phyloP scores from a whole-genome alignment of 2,797 vertebrate species.

The Manis pentadactyla region DNA sequence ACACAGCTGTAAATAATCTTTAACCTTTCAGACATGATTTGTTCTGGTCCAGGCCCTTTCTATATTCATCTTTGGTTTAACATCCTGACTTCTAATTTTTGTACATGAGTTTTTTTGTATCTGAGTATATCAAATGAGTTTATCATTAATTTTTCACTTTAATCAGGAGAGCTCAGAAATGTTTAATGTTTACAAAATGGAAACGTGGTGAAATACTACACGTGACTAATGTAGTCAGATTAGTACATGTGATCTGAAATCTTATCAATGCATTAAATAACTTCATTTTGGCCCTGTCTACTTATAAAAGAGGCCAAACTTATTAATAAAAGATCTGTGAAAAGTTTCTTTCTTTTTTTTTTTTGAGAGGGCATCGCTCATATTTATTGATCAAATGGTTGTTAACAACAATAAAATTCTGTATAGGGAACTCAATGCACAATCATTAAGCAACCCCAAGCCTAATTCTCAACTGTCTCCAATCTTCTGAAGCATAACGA shows the following conservation, averaged over 20 bases:
- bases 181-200: conserved; percentile 56
- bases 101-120: conserved; percentile 39
- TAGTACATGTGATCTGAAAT: conserved; percentile 67
- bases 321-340: conserved; percentile 59
- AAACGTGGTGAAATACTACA: conserved; percentile 61
- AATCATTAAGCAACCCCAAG: too few species aligned
- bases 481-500: too few species aligned
- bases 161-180: conserved; percentile 58
- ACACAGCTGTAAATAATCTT: conserved; percentile 54
- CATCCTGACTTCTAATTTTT: conserved; percentile 61
- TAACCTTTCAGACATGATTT: conserved; percentile 49
- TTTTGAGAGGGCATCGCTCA: background rate
- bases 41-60: conserved; percentile 11
- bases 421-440: too few species aligned
- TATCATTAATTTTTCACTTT: conserved; percentile 68
- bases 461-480: too few species aligned
- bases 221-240: conserved; percentile 55
- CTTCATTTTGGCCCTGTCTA: conserved; percentile 55
- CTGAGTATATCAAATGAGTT: conserved; percentile 65
- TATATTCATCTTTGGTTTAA: conserved; percentile 66
- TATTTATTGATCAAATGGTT: too few species aligned
- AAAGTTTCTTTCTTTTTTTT: background rate
- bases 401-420: too few species aligned
- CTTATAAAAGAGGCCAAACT: conserved; percentile 53
- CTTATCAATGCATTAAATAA: conserved; percentile 51